Conservation (phyloP, 2,113 vertebrate genomes). For the Eleginops maclovinus region DNA sequence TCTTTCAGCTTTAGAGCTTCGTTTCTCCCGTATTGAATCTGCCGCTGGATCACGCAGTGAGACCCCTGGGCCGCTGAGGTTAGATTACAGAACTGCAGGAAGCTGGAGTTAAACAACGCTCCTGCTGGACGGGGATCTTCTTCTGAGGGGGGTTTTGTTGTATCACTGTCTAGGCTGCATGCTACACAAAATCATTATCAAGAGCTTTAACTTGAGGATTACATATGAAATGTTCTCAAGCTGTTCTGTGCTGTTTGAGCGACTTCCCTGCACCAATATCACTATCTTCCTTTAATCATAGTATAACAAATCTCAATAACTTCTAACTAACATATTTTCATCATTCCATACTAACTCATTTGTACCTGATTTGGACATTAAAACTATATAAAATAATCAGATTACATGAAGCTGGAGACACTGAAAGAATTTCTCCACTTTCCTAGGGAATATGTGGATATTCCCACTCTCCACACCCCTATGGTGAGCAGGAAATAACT, state of each 20-base stretch:
- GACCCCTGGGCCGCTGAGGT: constrained; percentile 67
- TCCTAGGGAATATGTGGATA: constrained; percentile 78
- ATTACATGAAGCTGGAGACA: constrained; percentile 55
- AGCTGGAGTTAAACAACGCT: constrained; percentile 57
- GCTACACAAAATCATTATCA: constrained; percentile 35
- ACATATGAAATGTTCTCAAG: neutral
- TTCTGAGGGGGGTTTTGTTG: constrained; percentile 60
- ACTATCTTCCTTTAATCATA: constrained; percentile 5
- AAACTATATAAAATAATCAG: neutral
- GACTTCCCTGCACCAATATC: constrained; percentile 7
- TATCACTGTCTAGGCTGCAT: constrained; percentile 14
- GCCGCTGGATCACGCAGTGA: constrained; percentile 66
- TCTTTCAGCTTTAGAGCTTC: constrained; percentile 51
- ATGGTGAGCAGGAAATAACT: constrained; percentile 91
- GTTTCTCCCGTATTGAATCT: constrained; percentile 61
- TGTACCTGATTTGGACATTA: constrained; percentile 39
- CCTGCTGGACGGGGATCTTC: constrained; percentile 60
- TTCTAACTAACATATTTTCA: constrained; percentile 51
- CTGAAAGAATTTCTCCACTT: constrained; percentile 79
- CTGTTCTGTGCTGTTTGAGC: neutral
- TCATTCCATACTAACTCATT: constrained; percentile 68
- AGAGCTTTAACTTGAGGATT: constrained; percentile 8
- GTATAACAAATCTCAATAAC: neutral
- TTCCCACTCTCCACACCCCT: constrained; percentile 90
- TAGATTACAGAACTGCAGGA: constrained; percentile 64